Percentiles rank a stretch among this genome's conserved stretches.
Conservation (phyloP, 2,888 invertebrate species). For the Fissipunctia ypsillon region DNA sequence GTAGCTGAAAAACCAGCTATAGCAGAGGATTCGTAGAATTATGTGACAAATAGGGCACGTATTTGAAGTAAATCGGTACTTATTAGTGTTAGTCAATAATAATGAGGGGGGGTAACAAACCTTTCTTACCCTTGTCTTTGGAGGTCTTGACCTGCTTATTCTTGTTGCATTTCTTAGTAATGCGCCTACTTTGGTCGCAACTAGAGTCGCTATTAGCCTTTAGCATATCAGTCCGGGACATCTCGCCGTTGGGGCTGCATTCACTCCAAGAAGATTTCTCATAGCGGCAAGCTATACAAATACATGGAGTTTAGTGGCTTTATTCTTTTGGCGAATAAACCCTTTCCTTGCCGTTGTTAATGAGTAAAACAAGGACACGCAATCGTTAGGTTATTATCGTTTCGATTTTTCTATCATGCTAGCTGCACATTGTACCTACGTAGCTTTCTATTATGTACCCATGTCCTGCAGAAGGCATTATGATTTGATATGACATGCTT, state of each 20-base stretch:
- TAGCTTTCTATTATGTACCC: neutral
- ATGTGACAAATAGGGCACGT: neutral
- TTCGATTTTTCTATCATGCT: neutral
- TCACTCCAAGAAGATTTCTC: conserved; percentile 97
- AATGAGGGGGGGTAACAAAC: conserved; percentile 57
- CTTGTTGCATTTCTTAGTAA: conserved; percentile 97
- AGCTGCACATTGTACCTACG: neutral
- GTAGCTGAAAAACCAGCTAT: conserved; percentile 7
- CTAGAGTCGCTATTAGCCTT: conserved; percentile 95
- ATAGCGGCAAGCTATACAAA: conserved; percentile 94
- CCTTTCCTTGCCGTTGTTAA: neutral
- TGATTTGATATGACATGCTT: neutral
- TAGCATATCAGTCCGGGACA: conserved; percentile 95
- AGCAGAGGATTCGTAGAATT: neutral
- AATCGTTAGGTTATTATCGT: neutral
- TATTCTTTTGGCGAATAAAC: neutral
- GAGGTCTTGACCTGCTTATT: conserved; percentile 91
- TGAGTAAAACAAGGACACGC: neutral
- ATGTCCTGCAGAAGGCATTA: neutral
- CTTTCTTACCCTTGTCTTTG: conserved; percentile 90
- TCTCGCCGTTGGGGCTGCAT: conserved; percentile 94
- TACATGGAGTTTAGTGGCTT: neutral
- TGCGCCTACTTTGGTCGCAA: conserved; percentile 95
- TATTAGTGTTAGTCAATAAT: conserved; percentile 44
- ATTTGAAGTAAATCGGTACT: neutral